Evolutionary conservation across 2,888 invertebrate genomes (phyloP).

Genomic region (Aspidiotus destructor): DNA sequence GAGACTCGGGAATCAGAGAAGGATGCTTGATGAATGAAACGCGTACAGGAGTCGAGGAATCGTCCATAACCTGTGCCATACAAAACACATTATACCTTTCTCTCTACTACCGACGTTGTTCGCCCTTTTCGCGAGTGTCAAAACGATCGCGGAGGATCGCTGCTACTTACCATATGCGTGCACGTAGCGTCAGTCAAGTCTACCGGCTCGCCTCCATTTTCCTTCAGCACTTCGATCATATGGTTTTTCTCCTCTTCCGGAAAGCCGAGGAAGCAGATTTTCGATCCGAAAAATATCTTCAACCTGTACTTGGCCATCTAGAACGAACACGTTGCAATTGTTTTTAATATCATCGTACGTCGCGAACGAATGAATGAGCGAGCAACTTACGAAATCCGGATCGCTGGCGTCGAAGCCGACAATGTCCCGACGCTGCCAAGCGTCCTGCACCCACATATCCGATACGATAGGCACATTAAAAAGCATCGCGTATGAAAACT

Average conservation of each 20-base stretch:
- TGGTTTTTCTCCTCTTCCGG: slow-evolving; percentile 78
- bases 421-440: slow-evolving; percentile 72
- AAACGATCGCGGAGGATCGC: background rate
- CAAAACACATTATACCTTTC: background rate
- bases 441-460: slow-evolving; percentile 74
- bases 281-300: slow-evolving; percentile 77
- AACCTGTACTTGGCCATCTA: slow-evolving; percentile 53
- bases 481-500: slow-evolving; percentile 86
- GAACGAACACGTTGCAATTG: slow-evolving; percentile 5
- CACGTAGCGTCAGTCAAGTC: slow-evolving; percentile 68
- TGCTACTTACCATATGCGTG: slow-evolving; percentile 68
- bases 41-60: background rate
- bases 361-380: background rate
- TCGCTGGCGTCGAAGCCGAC: slow-evolving; percentile 59
- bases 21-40: background rate
- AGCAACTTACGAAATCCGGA: slow-evolving; percentile 44
- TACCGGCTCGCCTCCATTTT: slow-evolving; percentile 72
- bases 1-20: background rate
- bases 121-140: background rate
- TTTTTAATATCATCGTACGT: background rate
- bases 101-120: background rate
- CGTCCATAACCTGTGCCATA: slow-evolving; percentile 2
- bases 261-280: slow-evolving; percentile 82
- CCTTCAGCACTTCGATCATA: slow-evolving; percentile 78
- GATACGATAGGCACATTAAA: slow-evolving; percentile 82